Base-by-base conservation (phyloP, 2,797 vertebrate genomes). In the Rhinella marina region DNA sequence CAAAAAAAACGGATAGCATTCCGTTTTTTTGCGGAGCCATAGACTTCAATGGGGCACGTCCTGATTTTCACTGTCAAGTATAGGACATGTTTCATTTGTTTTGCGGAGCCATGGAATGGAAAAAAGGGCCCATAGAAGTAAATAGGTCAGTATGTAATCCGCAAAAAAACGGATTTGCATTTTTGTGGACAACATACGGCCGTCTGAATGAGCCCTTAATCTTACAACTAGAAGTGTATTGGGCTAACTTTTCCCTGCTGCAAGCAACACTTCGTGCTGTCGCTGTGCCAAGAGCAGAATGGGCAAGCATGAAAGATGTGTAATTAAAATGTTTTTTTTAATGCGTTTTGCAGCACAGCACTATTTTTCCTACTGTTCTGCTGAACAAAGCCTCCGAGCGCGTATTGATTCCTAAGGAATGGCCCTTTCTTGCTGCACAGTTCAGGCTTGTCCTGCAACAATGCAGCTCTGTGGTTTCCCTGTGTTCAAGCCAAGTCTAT, bases 401-500 rank as follows among this genome's bases (percentile, higher is more conserved):
- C 23, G 70, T 75, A 76, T 48, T 84, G 68, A 84, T 84, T 52
- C 29, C 83, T 77, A 70, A 70, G 81, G 73, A 83, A 84, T 23
- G 61, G 23, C 11, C 48, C 81, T 78, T 83, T 64, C 81, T 64
- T 70, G 29, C 10, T 56, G 81, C 81, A 83, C 54, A 78, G 61
- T 79, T 78, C 73, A 78, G 72, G 73, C 73, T 68, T 66, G 62
- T 80, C 85, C 56, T 41, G 76, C 85, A 86, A 82, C 86, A 87
- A 82, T 82, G 41, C 48, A 82, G 70, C 70, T 76, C 70, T 87
- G 70, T 68, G 70, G 80, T 82, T 76, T 77, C 12, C 27, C 52
- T 57, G 73, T 84, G 64, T 59, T 41, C 27, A 16, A 50, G 85
- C 85, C 85, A 81, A 72, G 27, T 72, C 70, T 86, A 56, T n/a